Evolutionary conservation across 1,140 invertebrate genomes (phyloP).

Genomic region (Drosophila albomicans): DNA sequence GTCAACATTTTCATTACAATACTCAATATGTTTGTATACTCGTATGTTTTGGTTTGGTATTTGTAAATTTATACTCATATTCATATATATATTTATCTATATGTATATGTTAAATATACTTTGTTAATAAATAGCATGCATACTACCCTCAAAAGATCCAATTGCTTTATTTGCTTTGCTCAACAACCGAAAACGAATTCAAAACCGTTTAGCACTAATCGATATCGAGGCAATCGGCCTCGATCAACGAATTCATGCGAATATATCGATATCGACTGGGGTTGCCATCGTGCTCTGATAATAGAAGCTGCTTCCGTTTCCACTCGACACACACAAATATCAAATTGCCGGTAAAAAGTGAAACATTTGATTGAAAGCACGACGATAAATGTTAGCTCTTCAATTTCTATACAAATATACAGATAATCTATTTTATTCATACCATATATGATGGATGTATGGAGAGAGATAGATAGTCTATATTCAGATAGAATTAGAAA

Average conservation of each 20-base stretch:
- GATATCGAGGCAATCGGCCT: constrained; percentile 10
- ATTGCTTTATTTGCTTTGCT: constrained; percentile 61
- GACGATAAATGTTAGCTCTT: constrained; percentile 40
- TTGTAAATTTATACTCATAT: constrained; percentile 76
- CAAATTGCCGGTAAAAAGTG: constrained; percentile 43
- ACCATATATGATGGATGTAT: constrained; percentile 5
- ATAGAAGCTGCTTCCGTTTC: constrained; percentile 33
- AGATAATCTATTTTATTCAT: constrained; percentile 1
- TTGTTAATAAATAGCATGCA: constrained; percentile 34
- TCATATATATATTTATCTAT: constrained; percentile 46
- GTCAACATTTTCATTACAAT: constrained; percentile 31
- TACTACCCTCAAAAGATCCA: constrained; percentile 69
- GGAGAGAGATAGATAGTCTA: constrained; percentile 44
- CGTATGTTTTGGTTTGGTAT: constrained; percentile 51
- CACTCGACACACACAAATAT: constrained; percentile 16
- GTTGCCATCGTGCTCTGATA: constrained; percentile 29
- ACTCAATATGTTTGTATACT: constrained; percentile 42
- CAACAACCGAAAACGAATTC: constrained; percentile 55
- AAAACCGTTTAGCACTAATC: constrained; percentile 37
- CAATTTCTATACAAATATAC: constrained; percentile 20
- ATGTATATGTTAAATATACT: constrained; percentile 40
- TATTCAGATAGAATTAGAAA: constrained; percentile 64
- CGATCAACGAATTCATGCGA: constrained; percentile 13
- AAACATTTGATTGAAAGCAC: constrained; percentile 70
- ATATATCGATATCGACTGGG: constrained; percentile 50